These are phyloP conservation scores for Gavialis gangeticus DNA, from an alignment of 2,113 vertebrate genomes.

Conservation along the genomic window DNA sequence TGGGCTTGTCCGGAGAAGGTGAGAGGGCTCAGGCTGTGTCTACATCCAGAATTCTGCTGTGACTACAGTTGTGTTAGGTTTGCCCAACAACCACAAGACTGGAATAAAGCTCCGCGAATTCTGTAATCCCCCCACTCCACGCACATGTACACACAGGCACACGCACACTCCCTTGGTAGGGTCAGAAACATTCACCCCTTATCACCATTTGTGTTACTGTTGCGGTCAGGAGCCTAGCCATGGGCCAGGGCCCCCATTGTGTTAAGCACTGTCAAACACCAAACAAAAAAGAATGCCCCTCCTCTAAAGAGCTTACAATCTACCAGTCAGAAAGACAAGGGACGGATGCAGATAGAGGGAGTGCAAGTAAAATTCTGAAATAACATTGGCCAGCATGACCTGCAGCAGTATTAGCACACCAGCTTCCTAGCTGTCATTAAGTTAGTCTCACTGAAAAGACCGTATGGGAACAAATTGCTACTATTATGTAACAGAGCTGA, in stretches of 20 bases:
- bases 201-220: background rate
- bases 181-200: background rate
- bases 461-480: slow-evolving; percentile 39
- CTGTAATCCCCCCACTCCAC: background rate
- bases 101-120: background rate
- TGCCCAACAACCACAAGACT: background rate
- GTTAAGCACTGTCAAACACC: background rate
- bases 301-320: background rate
- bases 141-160: too few relatives aligned
- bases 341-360: background rate
- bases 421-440: background rate
- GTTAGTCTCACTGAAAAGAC: slow-evolving; percentile 51
- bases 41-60: background rate
- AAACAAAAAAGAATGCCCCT: background rate
- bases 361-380: background rate
- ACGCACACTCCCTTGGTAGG: background rate
- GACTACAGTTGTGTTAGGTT: background rate
- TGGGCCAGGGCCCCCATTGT: background rate
- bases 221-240: background rate
- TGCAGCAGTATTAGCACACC: slow-evolving; percentile 36
- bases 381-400: slow-evolving; percentile 10
- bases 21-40: background rate
- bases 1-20: background rate
- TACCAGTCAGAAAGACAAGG: background rate
- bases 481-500: slow-evolving; percentile 8